Evolutionary conservation across 2,797 vertebrate species (phyloP), one percentile per base, ranked within the genome.

Genomic region (Tragelaphus eurycerus): DNA sequence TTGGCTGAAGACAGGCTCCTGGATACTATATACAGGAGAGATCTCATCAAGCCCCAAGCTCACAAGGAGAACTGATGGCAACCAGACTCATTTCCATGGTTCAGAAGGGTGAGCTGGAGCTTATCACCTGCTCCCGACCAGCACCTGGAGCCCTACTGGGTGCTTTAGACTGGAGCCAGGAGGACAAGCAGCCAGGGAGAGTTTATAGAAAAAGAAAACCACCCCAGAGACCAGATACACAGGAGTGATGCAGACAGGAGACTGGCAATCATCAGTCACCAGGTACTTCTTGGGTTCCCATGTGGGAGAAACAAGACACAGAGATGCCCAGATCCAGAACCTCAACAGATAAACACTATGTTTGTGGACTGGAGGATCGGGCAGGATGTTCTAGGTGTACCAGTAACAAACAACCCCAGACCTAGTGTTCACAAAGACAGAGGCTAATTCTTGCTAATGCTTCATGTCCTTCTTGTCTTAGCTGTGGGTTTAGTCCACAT

Each of bases 321-420:
- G 27, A 38, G 81, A 55, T 12, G 13, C 25, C 48, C 34, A n/a
- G 59, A 16, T 43, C 27, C 34, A 67, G 7, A 31, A 38, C 27
- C 27, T 54, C 11, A 6, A 1, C 3, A 11, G 25, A 15, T 8
- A 21, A 3, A 1, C 57, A 23, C 46, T 4, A 7, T 9, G 17
- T 67, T 23, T n/a, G 27, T 25, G 71, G 46, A 2, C 31, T 2
- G n/a, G n/a, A 17, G 59, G 25, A 12, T 29, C 5, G 0, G 13
- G 38, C 25, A 3, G 79, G 60, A 27, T 3, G 1, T 15, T 64
- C 81, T 13, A 14, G 6, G 81, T 34, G 16, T 71, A 71, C 64
- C 10, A 6, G 23, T 34, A 50, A 29, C 64, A 59, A 46, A 6
- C 31, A 67, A 6, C 29, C 1, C 11, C 43, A 11, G 23, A 14